These are phyloP conservation scores for Nyctibius grandis DNA, from an alignment of 2,797 vertebrate species.

Conservation along the genomic window DNA sequence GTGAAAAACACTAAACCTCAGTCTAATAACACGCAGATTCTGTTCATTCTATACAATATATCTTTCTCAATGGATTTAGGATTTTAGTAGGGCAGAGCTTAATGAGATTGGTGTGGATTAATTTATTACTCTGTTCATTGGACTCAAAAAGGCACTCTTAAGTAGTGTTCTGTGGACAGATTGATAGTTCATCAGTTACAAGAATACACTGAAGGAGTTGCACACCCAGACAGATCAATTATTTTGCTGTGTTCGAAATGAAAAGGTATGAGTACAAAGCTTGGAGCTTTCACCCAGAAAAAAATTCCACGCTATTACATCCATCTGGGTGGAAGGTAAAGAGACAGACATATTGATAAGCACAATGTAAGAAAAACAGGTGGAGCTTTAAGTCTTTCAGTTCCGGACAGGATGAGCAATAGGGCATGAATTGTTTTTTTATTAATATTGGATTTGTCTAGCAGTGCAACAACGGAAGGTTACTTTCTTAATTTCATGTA, in stretches of 20 bases:
- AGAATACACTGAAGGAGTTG: background rate
- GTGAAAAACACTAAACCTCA: background rate
- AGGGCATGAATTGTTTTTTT: background rate
- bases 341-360: background rate
- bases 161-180: background rate
- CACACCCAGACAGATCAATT: background rate
- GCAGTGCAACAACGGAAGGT: background rate
- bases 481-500: background rate
- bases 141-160: background rate
- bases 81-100: background rate
- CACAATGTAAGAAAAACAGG: background rate
- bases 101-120: background rate
- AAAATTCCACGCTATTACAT: background rate
- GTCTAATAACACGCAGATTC: background rate
- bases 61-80: background rate
- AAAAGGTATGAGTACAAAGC: background rate
- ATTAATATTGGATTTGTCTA: background rate
- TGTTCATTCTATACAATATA: background rate
- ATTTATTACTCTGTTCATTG: background rate
- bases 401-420: accelerated
- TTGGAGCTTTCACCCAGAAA: background rate
- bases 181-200: background rate
- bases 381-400: background rate
- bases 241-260: background rate
- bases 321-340: background rate